These are phyloP conservation scores for Cepaea nemoralis DNA, from an alignment of 1,140 invertebrate genomes.

Conservation along the genomic window DNA sequence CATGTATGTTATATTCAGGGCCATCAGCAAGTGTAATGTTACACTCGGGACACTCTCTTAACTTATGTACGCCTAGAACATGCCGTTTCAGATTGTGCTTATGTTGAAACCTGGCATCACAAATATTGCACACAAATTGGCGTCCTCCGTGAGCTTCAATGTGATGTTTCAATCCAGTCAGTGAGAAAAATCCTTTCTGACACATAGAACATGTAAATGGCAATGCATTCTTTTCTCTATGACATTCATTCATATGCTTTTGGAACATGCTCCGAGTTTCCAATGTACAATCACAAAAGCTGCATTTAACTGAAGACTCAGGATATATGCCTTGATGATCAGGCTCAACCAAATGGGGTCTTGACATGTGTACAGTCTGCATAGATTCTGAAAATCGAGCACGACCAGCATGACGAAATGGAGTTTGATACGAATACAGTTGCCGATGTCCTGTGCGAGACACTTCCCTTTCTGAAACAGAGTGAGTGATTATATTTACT, in stretches of 20 bases:
- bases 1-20: slow-evolving; percentile 18
- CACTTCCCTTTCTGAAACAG: slow-evolving; percentile 8
- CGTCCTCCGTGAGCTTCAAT: slow-evolving; percentile 15
- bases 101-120: slow-evolving; percentile 18
- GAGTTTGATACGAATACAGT: background rate
- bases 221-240: slow-evolving; percentile 21
- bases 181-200: slow-evolving; percentile 36
- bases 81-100: slow-evolving; percentile 31
- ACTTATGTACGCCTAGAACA: slow-evolving; percentile 14
- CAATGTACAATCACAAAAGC: background rate
- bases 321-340: background rate
- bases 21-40: background rate
- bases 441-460: background rate
- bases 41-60: slow-evolving; percentile 1
- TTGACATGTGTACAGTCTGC: background rate
- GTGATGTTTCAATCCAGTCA: slow-evolving; percentile 13
- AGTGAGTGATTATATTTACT: slow-evolving; percentile 8
- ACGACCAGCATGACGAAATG: background rate
- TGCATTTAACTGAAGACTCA: slow-evolving; percentile 12
- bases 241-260: slow-evolving; percentile 23
- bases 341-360: background rate
- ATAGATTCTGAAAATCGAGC: background rate
- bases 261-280: slow-evolving; percentile 17
- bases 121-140: slow-evolving; percentile 21
- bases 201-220: slow-evolving; percentile 32